Percentiles rank a stretch among this genome's conserved stretches.
phyloP scores from a whole-genome alignment of 2,797 vertebrate species.

The Sebastes vulpes region DNA sequence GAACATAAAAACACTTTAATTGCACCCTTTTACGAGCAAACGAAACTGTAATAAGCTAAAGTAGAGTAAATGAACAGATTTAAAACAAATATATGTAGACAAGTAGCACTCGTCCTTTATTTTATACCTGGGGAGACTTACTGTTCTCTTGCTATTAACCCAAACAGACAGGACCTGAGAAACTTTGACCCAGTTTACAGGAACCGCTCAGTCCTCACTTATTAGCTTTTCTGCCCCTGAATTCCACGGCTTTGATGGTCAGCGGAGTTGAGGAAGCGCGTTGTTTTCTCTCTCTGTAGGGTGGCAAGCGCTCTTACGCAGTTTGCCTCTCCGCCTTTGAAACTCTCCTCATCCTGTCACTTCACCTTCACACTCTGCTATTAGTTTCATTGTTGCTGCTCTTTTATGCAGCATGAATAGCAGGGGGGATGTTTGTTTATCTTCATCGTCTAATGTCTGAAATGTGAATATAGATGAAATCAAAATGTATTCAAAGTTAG shows the following conservation, averaged over 20 bases:
- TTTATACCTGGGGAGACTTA: conserved; percentile 6
- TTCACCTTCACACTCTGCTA: conserved; percentile 37
- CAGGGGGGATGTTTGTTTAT: background rate
- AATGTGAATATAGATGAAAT: background rate
- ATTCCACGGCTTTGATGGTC: conserved; percentile 83
- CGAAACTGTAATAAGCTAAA: background rate
- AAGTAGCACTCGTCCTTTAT: background rate
- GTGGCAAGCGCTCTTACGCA: conserved; percentile 62
- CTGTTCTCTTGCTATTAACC: conserved; percentile 34
- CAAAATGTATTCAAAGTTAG: background rate
- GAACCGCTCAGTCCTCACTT: conserved; percentile 70
- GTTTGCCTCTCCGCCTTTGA: conserved; percentile 67
- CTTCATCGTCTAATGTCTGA: background rate
- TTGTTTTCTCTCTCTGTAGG: conserved; percentile 82
- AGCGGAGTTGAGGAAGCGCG: conserved; percentile 73
- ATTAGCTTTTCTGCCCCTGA: conserved; percentile 66
- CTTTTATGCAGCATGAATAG: background rate
- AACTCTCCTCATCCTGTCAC: conserved; percentile 63
- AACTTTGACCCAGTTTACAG: conserved; percentile 83
- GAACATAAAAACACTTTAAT: background rate
- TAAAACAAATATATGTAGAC: background rate
- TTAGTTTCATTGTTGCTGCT: conserved; percentile 37
- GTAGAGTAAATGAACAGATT: background rate
- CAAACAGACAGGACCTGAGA: conserved; percentile 51
- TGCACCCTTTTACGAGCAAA: background rate